Base-by-base conservation (phyloP, 2,797 vertebrate genomes). In the Labeo calbasu region DNA sequence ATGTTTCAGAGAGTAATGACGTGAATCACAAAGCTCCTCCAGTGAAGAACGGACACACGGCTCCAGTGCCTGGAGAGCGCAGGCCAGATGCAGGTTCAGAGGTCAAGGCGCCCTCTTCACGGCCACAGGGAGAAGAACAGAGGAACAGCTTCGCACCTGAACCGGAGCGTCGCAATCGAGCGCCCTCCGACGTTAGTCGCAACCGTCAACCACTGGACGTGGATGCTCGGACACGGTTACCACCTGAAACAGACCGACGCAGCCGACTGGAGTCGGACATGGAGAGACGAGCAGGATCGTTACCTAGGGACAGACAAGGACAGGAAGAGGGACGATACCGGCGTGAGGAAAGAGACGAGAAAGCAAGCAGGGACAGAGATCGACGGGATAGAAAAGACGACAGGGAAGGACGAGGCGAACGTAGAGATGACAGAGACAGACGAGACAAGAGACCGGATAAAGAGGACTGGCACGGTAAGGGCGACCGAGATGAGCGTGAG, bases 1-100 rank as follows among this genome's bases (percentile, higher is more conserved):
- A 50, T 85, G 23, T 85, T 84, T 78, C 92, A 99, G 97, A 95
- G 87, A 93, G 81, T 77, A 95, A 95, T 12, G 92, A 96, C 12
- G 83, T 91, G 48, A 96, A 92, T 83, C 95, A 95, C 80, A 95
- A 93, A 91, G 90, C 87, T 0, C 78, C 90, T 5, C 81, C 92
- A 0, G 87, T 97, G 77, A 98, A 96, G 91, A 99, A 99, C 61
- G 98, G 98, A 72, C 97, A 98, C 84, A 95, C 94, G 0, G 68
- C 92, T 36, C 94, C 95, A 5, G 80, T 96, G 2, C 93, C 95
- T 2, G 55, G 85, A 46, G 93, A 94, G 66, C 89, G 75, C 25
- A 57, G 88, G 53, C 89, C 91, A 0, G 92, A 94, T 9, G 88
- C 90, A 12, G 92, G 92, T 3, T 86, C 88, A 0, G 95, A 95